Evolutionary conservation across 2,888 invertebrate species (phyloP), one percentile per base, ranked within the genome.

Genomic region (Micoletzkya japonica): DNA sequence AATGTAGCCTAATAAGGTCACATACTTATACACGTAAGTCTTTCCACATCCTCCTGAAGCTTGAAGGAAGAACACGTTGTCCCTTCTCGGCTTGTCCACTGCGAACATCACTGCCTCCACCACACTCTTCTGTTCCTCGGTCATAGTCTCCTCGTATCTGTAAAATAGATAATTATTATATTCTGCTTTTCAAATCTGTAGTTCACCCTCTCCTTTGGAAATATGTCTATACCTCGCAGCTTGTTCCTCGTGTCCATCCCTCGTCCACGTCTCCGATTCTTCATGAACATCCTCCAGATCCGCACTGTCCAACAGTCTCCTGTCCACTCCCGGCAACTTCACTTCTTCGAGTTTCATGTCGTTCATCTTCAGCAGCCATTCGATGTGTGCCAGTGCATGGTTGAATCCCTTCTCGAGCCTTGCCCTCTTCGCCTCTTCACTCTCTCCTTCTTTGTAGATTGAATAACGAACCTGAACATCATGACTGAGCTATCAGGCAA

Each of bases 41-140:
- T 60, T 60, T 26, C 60, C 60, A 28, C 39, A 39, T 26, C 60
- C 60, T 28, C 60, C 60, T 7, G 39, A 44, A 10, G 39, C 60
- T 30, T 60, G 60, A 10, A 60, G 60, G 30, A 60, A 60, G 44
- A 60, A 60, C 14, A 24, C 26, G 44, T 44, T 44, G 10, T 20
- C 44, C 10, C 20, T 20, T 20, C 44, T 44, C 20, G 10, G 10
- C 20, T 44, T 44, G 44, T 44, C 6, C 28, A 60, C 44, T 1
- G 37, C 37, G 17, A 39, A 20, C 1, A 60, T 20, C 4, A 60
- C 44, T 14, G 44, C 20, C 10, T 44, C 44, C 10, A 14, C 10
- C 20, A 20, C 44, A 14, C 20, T 44, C 44, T 44, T 44, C 20
- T 44, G 44, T 44, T 44, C 44, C 10, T 10, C 10, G 20, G 10